Evolutionary conservation across 64 coral and sea anemone species (phyloP).

Genomic region (Actinia equina): DNA sequence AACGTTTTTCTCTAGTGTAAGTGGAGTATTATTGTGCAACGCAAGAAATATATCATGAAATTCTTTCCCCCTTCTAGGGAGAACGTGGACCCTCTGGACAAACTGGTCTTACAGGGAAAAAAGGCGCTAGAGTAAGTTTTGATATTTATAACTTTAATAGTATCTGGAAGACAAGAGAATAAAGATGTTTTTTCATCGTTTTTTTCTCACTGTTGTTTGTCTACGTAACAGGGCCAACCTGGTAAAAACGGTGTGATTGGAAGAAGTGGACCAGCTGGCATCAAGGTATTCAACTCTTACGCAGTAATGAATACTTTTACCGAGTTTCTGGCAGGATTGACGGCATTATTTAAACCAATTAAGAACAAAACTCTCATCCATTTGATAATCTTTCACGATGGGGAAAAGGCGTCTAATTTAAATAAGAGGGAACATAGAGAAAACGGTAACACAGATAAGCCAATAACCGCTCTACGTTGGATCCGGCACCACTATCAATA

Average conservation of each 20-base stretch:
- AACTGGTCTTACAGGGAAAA: neutral
- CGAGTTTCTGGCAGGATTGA: too few species aligned
- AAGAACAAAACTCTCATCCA: too few species aligned
- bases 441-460: too few species aligned
- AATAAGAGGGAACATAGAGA: too few species aligned
- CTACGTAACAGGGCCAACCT: neutral
- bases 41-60: neutral
- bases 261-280: constrained; percentile 4
- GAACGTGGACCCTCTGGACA: constrained; percentile 9
- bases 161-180: neutral
- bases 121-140: constrained; percentile 15
- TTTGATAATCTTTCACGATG: too few species aligned
- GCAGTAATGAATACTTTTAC: too few species aligned
- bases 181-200: neutral
- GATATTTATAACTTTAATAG: neutral
- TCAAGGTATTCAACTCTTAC: neutral
- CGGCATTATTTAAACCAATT: too few species aligned
- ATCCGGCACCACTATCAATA: too few species aligned
- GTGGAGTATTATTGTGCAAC: neutral
- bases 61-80: neutral
- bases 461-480: too few species aligned
- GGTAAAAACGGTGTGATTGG: constrained; percentile 11
- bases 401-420: too few species aligned
- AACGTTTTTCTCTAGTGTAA: too few species aligned
- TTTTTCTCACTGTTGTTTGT: neutral